These are phyloP conservation scores for Ifrita kowaldi DNA, from an alignment of 2,113 vertebrate genomes.

Conservation along the genomic window DNA sequence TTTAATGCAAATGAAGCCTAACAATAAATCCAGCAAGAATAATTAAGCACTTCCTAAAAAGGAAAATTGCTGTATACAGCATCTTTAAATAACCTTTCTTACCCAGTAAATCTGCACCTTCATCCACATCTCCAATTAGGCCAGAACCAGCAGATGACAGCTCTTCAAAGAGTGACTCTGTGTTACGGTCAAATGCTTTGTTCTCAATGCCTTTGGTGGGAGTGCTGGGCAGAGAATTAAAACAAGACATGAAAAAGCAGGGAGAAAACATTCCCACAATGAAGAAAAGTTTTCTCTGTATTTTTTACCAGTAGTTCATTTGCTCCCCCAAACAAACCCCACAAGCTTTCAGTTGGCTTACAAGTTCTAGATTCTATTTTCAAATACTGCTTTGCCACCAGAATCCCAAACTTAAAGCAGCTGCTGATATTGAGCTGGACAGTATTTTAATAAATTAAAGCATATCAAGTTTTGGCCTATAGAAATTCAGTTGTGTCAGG, in stretches of 20 bases:
- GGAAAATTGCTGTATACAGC: background rate
- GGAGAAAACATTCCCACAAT: background rate
- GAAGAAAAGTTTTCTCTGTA: background rate
- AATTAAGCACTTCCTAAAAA: background rate
- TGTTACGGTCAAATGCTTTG: slow-evolving; percentile 92
- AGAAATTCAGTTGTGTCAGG: background rate
- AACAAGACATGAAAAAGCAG: background rate
- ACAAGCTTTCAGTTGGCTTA: background rate
- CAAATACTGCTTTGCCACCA: background rate
- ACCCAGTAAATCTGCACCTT: slow-evolving; percentile 97
- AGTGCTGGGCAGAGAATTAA: slow-evolving; percentile 77
- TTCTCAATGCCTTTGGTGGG: slow-evolving; percentile 92
- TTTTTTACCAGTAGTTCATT: background rate
- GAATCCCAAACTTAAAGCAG: background rate
- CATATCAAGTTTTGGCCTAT: background rate
- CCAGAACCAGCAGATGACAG: slow-evolving; percentile 94
- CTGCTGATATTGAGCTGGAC: background rate
- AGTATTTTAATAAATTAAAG: background rate
- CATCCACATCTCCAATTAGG: slow-evolving; percentile 93
- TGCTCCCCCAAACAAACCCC: background rate
- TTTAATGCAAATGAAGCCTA: slow-evolving; percentile 6
- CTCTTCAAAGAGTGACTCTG: slow-evolving; percentile 96
- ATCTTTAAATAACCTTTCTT: slow-evolving; percentile 56
- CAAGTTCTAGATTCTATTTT: background rate
- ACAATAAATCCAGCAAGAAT: background rate